Conservation (phyloP, 2,797 vertebrate genomes). For the Emydoidea blandingii region DNA sequence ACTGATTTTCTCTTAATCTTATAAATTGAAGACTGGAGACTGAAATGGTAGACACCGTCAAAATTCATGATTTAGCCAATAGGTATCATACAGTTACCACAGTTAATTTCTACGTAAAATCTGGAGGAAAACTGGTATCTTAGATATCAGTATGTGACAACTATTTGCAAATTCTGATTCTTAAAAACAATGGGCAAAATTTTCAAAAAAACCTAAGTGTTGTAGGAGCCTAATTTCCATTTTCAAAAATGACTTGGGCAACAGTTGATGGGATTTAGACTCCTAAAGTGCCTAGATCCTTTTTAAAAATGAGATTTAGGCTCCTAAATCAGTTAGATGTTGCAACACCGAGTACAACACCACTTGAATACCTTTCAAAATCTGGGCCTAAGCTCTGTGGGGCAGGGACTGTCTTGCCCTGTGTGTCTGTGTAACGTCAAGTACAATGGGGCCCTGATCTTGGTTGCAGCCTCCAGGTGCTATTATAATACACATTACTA, state of each 20-base stretch:
- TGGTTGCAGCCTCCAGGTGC: background rate
- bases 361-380: background rate
- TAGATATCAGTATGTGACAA: background rate
- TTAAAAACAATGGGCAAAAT: background rate
- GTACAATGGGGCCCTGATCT: background rate
- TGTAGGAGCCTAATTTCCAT: background rate
- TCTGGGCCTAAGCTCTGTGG: background rate
- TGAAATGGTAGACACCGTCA: background rate
- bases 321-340: background rate
- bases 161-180: background rate
- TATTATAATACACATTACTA: background rate
- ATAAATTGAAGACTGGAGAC: background rate
- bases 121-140: background rate
- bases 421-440: background rate
- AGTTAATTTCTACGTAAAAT: background rate
- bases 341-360: background rate
- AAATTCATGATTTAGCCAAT: background rate
- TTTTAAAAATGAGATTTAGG: background rate
- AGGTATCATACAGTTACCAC: background rate
- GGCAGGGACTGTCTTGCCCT: background rate
- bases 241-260: background rate
- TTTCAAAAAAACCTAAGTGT: background rate
- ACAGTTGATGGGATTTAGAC: background rate
- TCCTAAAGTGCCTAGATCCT: background rate
- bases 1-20: background rate